Evolutionary conservation across 2,113 vertebrate genomes (phyloP).

Genomic region (Heterotis niloticus): DNA sequence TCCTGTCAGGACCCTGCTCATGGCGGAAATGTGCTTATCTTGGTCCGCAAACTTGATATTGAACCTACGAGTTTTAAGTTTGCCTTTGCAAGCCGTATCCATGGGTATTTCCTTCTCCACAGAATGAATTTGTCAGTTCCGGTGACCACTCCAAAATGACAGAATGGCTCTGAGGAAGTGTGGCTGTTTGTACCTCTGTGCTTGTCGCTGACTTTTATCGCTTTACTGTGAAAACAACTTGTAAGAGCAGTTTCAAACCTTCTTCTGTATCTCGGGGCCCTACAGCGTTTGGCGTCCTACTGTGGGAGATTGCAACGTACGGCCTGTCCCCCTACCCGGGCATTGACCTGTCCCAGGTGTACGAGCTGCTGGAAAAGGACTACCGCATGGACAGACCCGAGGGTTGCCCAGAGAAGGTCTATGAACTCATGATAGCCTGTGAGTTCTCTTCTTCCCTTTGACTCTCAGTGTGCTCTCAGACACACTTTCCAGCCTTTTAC

Average conservation of each 20-base stretch:
- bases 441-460: conserved; percentile 50
- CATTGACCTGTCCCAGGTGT: conserved; percentile 96
- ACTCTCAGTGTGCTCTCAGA: neutral
- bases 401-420: conserved; percentile 96
- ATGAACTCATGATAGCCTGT: conserved; percentile 97
- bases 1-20: too few species aligned
- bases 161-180: neutral
- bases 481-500: neutral
- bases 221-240: neutral
- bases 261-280: neutral
- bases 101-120: too few species aligned
- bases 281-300: conserved; percentile 88
- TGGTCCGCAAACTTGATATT: too few species aligned
- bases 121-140: too few species aligned
- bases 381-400: conserved; percentile 97
- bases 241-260: neutral
- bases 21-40: too few species aligned
- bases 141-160: too few species aligned
- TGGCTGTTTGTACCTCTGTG: neutral
- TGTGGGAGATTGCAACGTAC: conserved; percentile 98
- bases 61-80: too few species aligned
- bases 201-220: neutral
- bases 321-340: conserved; percentile 98
- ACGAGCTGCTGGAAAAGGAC: conserved; percentile 93
- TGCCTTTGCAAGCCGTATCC: too few species aligned